These are phyloP conservation scores for Trileptium ribeirensis DNA, from an alignment of 2,888 invertebrate genomes.

Conservation along the genomic window DNA sequence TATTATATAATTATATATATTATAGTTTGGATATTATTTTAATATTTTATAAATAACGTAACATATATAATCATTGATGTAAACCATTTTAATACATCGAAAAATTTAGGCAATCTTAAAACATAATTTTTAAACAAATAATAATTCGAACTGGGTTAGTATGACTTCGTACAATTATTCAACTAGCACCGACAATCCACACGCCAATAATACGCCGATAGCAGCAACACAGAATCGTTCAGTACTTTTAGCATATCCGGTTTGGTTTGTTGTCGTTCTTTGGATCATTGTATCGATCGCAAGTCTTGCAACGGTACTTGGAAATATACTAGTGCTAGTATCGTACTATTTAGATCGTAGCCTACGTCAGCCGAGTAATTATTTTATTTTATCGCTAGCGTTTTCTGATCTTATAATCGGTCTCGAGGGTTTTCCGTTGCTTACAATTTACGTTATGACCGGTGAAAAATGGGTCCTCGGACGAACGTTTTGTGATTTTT, in stretches of 20 bases:
- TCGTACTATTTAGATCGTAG: conserved; percentile 45
- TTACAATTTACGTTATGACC: conserved; percentile 48
- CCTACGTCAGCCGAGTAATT: conserved; percentile 49
- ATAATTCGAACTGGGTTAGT: too few relatives aligned
- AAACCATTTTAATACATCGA: too few relatives aligned
- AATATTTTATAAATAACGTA: too few relatives aligned
- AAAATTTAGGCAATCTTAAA: too few relatives aligned
- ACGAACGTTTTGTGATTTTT: conserved; percentile 37
- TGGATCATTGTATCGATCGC: neutral
- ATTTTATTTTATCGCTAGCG: conserved; percentile 48
- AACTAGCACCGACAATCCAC: too few relatives aligned
- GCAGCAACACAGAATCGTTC: too few relatives aligned
- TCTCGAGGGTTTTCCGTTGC: conserved; percentile 49
- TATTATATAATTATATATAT: too few relatives aligned
- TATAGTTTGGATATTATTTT: too few relatives aligned
- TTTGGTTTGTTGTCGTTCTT: neutral
- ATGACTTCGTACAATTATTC: too few relatives aligned
- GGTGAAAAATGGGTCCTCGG: conserved; percentile 35
- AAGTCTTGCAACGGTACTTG: conserved; percentile 46
- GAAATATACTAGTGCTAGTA: conserved; percentile 48
- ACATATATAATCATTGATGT: too few relatives aligned
- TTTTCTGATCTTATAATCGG: conserved; percentile 49
- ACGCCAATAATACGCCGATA: too few relatives aligned
- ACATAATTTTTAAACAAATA: too few relatives aligned
- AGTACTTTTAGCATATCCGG: neutral